phyloP scores from a whole-genome alignment of 2,113 vertebrate species.

The Takifugu flavidus region DNA sequence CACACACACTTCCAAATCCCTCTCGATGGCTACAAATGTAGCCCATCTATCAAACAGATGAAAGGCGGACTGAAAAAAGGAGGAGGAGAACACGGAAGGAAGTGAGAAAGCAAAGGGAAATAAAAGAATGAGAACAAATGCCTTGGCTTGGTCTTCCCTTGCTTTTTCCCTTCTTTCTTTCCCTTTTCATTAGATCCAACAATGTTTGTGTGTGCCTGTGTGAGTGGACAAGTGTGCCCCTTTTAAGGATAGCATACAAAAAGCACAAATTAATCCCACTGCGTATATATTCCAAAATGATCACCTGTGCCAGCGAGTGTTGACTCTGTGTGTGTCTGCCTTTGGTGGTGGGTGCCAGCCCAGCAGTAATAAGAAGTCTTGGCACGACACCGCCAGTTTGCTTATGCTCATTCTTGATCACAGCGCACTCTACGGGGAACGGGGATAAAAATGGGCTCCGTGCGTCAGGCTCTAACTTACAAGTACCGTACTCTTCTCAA shows the following conservation, averaged over 20 bases:
- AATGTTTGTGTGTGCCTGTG: conserved; percentile 38
- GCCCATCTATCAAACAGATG: conserved; percentile 62
- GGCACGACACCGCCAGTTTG: conserved; percentile 42
- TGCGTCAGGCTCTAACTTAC: conserved; percentile 37
- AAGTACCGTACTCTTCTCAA: conserved; percentile 14
- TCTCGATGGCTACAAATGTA: conserved; percentile 61
- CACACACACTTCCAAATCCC: conserved; percentile 65
- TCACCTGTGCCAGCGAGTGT: conserved; percentile 35
- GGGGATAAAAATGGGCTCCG: conserved; percentile 26
- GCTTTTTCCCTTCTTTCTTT: conserved; percentile 23
- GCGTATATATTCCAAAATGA: conserved; percentile 49
- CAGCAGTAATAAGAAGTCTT: conserved; percentile 54
- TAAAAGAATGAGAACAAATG: conserved; percentile 35
- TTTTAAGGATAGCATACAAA: conserved; percentile 49
- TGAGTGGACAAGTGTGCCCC: conserved; percentile 40
- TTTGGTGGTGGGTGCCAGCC: conserved; percentile 37
- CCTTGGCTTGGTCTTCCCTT: conserved; percentile 34
- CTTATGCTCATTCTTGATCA: conserved; percentile 49
- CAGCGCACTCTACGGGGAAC: conserved; percentile 37
- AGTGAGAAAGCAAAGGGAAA: conserved; percentile 34
- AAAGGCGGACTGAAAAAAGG: conserved; percentile 44
- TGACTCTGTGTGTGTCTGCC: conserved; percentile 24
- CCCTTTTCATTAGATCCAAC: conserved; percentile 25
- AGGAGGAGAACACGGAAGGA: conserved; percentile 39
- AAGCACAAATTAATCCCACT: conserved; percentile 62